phyloP scores from a whole-genome alignment of 1,140 invertebrate species.

The Scaptomyza graminum region DNA sequence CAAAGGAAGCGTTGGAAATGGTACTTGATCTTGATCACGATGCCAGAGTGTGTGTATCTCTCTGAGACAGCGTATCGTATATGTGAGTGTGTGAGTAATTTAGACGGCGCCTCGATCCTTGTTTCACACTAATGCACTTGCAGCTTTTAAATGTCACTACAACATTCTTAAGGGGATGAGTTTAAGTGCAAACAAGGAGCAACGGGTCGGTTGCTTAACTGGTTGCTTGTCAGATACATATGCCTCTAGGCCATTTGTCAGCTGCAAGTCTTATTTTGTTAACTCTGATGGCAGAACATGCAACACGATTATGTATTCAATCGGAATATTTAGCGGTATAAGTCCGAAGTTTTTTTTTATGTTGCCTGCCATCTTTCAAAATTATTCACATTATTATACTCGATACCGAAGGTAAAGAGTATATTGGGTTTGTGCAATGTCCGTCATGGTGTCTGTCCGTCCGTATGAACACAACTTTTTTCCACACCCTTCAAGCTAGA shows the following conservation, averaged over 20 bases:
- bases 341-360: conserved; percentile 41
- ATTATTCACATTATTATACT: no score
- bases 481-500: no score
- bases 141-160: conserved; percentile 78
- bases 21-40: conserved; percentile 76
- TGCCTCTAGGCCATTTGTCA: conserved; percentile 49
- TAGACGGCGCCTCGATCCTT: conserved; percentile 81
- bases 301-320: conserved; percentile 60
- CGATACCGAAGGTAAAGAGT: no score
- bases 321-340: conserved; percentile 69
- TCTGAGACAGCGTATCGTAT: neutral
- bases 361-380: conserved; percentile 3
- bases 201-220: conserved; percentile 9
- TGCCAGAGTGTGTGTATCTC: conserved; percentile 20
- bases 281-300: conserved; percentile 33
- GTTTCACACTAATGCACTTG: conserved; percentile 83
- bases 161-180: conserved; percentile 6
- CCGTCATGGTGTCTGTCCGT: no score
- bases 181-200: conserved; percentile 37
- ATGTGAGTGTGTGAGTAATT: conserved; percentile 62
- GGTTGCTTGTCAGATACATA: conserved; percentile 20
- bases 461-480: no score
- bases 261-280: conserved; percentile 44
- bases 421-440: no score
- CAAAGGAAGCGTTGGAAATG: conserved; percentile 80